Conservation (phyloP, 2,113 vertebrate genomes). For the Eulemur macaco region DNA sequence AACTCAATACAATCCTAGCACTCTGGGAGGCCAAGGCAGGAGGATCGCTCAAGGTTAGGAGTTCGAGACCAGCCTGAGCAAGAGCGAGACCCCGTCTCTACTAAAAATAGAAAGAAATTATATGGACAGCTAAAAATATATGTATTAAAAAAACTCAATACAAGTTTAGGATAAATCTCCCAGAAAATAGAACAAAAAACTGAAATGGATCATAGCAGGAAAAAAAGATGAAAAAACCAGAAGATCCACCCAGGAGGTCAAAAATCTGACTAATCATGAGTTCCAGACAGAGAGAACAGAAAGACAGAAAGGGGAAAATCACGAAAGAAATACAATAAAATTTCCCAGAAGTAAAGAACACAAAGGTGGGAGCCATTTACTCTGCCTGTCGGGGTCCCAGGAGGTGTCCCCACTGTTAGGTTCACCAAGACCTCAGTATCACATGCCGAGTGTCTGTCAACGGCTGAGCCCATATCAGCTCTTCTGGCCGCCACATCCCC, state of each 20-base stretch:
- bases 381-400: background rate
- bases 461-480: background rate
- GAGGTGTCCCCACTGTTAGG: background rate
- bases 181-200: background rate
- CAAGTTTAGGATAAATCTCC: background rate
- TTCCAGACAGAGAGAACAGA: background rate
- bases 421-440: background rate
- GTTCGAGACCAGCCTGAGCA: too few relatives aligned
- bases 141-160: background rate
- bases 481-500: background rate
- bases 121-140: too few relatives aligned
- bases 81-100: too few relatives aligned
- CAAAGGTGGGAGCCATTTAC: background rate
- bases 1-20: too few relatives aligned
- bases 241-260: background rate
- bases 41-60: too few relatives aligned
- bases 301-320: background rate
- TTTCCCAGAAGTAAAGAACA: background rate
- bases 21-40: too few relatives aligned
- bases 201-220: background rate
- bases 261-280: background rate
- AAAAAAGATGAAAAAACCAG: background rate
- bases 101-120: too few relatives aligned
- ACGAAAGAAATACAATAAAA: background rate
- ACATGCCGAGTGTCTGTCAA: background rate